Base-by-base conservation (phyloP, 2,113 vertebrate species). In the Perca fluviatilis region DNA sequence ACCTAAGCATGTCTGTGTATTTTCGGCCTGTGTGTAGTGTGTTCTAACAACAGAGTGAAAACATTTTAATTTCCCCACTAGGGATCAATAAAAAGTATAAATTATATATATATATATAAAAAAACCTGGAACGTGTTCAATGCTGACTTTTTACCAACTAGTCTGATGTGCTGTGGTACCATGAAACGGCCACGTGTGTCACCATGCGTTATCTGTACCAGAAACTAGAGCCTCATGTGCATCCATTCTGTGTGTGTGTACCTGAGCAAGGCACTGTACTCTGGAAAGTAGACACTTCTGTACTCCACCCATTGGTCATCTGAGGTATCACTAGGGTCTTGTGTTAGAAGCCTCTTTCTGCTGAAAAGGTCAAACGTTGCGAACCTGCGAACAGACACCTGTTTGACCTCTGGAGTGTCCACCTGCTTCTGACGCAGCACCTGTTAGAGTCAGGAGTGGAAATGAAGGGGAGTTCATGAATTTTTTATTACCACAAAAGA, bases 281-380 rank as follows among this genome's bases (percentile, higher is more conserved):
- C 93, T 15, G 98, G 97, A 89, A 95, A 96, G 93, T 93, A 96
- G 89, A 97, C 83, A 94, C 97, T 98, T 94, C 91, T 96, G 85
- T 97, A 99, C 79, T 95, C 96, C 91, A 97, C 85, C 98, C 98
- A 99, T 33, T 92, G 92, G 71, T 89, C 94, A 68, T 94, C 95
- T 27, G 89, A 74, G 72, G 95, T 95, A 62, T 96, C 94, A 82
- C 96, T 94, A 0, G 79, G 73, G 23, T 93, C 90, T 60, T 84
- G 78, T 66, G 92, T 63, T 40, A 88, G 60, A 36, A 86, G 87
- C 61, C 92, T 92, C 78, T 91, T 95, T 88, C 95, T 87, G 79
- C 94, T 96, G 92, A 99, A 99, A 77, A 99, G 96, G 92, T 95
- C 95, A 95, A 99, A 99, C 0, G 97, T 96, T 76, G 97, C 93